These are phyloP conservation scores for Chaitophorus viminalis DNA, from an alignment of 2,888 invertebrate genomes.

Conservation along the genomic window DNA sequence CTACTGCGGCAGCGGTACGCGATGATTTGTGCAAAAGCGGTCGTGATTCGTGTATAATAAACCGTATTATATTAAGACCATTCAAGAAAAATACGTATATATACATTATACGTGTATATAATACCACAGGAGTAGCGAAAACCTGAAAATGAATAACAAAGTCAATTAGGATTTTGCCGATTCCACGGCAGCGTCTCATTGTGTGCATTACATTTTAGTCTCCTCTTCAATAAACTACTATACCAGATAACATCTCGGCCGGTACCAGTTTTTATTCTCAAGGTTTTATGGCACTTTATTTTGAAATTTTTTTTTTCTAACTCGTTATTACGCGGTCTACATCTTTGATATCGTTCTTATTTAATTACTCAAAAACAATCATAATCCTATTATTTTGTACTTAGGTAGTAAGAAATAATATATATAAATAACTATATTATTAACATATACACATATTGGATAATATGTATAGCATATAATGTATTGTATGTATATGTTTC, in stretches of 20 bases:
- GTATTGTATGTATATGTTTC: neutral
- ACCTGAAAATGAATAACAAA: constrained; percentile 2
- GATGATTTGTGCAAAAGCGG: neutral
- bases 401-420: no score
- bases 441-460: no score
- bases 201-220: constrained; percentile 7
- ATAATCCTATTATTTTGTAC: neutral
- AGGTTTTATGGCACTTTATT: constrained; percentile 1
- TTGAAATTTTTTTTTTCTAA: neutral
- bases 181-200: constrained; percentile 8
- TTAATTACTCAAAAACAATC: neutral
- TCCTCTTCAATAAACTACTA: neutral
- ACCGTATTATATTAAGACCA: constrained; percentile 7
- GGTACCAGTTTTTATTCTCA: constrained; percentile 49
- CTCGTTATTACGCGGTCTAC: neutral
- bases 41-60: neutral
- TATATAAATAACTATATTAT: no score
- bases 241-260: constrained; percentile 28
- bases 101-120: neutral
- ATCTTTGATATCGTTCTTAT: neutral
- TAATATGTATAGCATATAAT: no score
- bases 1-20: neutral
- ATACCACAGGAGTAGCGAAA: constrained; percentile 24
- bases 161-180: neutral
- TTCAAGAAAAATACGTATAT: neutral